These are phyloP conservation scores for Atherix ibis DNA, from an alignment of 2,888 invertebrate genomes.

Conservation along the genomic window DNA sequence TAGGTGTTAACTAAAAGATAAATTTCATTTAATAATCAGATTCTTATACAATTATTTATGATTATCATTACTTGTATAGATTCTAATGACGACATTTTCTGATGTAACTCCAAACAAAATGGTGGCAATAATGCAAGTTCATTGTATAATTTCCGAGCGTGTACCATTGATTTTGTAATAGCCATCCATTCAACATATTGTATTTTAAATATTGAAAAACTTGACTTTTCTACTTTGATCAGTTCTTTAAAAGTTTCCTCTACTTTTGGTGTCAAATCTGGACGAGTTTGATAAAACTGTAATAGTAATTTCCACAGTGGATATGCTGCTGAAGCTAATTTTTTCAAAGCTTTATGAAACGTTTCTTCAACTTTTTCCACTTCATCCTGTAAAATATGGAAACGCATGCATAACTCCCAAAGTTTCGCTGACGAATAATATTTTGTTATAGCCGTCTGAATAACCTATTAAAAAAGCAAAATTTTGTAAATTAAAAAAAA, in stretches of 20 bases:
- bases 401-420: slow-evolving; percentile 37
- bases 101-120: slow-evolving; percentile 42
- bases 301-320: slow-evolving; percentile 22
- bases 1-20: slow-evolving; percentile 22
- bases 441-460: slow-evolving; percentile 33
- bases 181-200: slow-evolving; percentile 21
- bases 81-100: slow-evolving; percentile 40
- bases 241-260: slow-evolving; percentile 20
- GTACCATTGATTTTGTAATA: slow-evolving; percentile 33
- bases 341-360: slow-evolving; percentile 26
- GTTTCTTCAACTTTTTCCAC: slow-evolving; percentile 30
- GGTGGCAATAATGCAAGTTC: slow-evolving; percentile 42
- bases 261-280: slow-evolving; percentile 17
- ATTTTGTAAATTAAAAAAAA: no score
- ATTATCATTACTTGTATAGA: slow-evolving; percentile 19
- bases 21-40: background rate
- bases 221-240: slow-evolving; percentile 16
- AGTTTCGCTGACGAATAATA: slow-evolving; percentile 33
- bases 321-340: slow-evolving; percentile 14
- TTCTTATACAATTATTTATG: background rate
- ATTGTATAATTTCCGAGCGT: slow-evolving; percentile 45
- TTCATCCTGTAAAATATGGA: slow-evolving; percentile 30
- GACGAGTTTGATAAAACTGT: slow-evolving; percentile 20
- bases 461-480: slow-evolving; percentile 11
- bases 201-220: slow-evolving; percentile 20